Percentiles rank a stretch among this genome's conserved stretches.
Evolutionary conservation across 2,888 invertebrate genomes (phyloP).

Genomic region (Dryococelus australis): DNA sequence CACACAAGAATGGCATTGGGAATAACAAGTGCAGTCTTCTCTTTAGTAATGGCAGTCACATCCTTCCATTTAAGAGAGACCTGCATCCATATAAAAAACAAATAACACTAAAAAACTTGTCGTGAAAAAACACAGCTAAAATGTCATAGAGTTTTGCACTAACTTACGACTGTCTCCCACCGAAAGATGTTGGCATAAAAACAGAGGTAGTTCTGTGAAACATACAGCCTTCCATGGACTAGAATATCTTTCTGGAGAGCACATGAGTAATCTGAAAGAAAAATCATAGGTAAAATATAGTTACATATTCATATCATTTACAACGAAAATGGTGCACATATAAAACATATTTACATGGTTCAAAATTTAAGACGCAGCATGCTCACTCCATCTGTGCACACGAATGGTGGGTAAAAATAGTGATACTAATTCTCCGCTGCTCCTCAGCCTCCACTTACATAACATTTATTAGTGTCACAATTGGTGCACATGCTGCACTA

Average conservation of each 20-base stretch:
- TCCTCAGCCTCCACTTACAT: too few species aligned
- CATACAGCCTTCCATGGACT: constrained; percentile 93
- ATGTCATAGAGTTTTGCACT: neutral
- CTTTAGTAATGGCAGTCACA: constrained; percentile 92
- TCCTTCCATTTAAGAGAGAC: constrained; percentile 88
- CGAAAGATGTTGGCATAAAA: constrained; percentile 98
- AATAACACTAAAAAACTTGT: neutral
- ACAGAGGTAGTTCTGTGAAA: constrained; percentile 93
- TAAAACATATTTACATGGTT: neutral
- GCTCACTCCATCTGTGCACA: too few species aligned
- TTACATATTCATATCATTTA: too few species aligned
- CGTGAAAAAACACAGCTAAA: neutral
- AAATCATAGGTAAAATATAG: constrained; percentile 39
- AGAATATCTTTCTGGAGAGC: constrained; percentile 96
- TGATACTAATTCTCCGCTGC: too few species aligned
- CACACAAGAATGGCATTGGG: constrained; percentile 94
- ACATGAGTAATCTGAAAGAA: constrained; percentile 90
- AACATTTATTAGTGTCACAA: too few species aligned
- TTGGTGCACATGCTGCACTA: too few species aligned
- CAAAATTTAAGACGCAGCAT: neutral
- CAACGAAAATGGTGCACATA: neutral
- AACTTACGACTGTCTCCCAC: constrained; percentile 84
- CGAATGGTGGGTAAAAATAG: too few species aligned
- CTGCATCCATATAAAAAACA: constrained; percentile 52
- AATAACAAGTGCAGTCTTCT: constrained; percentile 92